A percentile compares a stretch with the other conserved stretches of the same genome.
These are phyloP conservation scores for Rhagologus leucostigma DNA, from an alignment of 2,113 vertebrate genomes.

Conservation along the genomic window DNA sequence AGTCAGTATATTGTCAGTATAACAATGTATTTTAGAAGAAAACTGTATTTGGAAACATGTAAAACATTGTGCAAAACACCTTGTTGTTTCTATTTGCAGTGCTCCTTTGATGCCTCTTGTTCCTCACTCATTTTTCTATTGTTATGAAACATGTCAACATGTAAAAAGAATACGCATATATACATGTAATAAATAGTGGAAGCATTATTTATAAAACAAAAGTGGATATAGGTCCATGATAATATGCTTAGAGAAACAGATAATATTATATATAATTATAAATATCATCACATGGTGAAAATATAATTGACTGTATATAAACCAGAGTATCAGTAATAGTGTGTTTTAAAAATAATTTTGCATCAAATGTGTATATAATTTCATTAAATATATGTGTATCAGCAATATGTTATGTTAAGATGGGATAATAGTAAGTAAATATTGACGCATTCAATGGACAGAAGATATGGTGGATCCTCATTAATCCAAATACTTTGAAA, in stretches of 20 bases:
- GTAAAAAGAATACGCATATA: neutral
- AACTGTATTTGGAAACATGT: neutral
- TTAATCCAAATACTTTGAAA: neutral
- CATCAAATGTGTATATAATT: neutral
- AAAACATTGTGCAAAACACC: neutral
- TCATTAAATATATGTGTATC: neutral
- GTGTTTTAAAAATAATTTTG: neutral
- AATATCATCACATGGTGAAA: neutral
- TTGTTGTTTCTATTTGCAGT: neutral
- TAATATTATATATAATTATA: neutral
- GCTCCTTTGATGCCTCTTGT: neutral
- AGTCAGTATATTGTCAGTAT: neutral
- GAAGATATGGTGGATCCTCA: neutral
- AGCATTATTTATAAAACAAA: neutral
- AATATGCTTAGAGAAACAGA: neutral
- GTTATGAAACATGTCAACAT: neutral
- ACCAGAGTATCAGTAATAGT: neutral
- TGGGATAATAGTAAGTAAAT: neutral
- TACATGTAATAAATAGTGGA: neutral
- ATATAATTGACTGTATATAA: neutral
- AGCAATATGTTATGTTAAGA: neutral
- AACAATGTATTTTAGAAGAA: neutral
- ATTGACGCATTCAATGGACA: neutral
- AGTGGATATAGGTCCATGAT: neutral
- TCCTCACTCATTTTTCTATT: neutral